Evolutionary conservation across 1,140 invertebrate species (phyloP), one percentile per base, ranked within the genome.

Genomic region (Dryas iulia): DNA sequence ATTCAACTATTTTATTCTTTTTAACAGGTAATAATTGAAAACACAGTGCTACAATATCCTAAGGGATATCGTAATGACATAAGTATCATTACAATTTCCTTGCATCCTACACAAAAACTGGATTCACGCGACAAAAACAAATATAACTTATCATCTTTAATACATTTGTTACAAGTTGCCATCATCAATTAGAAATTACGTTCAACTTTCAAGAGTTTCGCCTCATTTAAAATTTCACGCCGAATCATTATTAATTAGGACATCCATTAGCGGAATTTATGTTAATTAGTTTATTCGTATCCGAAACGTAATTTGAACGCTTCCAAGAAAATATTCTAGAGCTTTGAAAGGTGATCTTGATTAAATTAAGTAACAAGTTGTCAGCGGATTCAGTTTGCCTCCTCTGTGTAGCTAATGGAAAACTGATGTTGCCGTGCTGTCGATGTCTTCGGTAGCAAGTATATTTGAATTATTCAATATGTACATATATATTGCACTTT

Each of bases 341-440:
- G 31, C 30, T 59, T 66, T 66, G 65, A 66, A 59, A 66, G 26
- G 39, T 18, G 58, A 67, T 30, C 66, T 61, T 57, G 58, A 67
- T 61, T 61, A 61, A 67, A 59, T 67, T 60, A 65, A 57, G 54
- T 58, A 47, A 23, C n/a, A 58, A 65, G 23, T 65, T 65, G 54
- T 57, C 63, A 58, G 25, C 5, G 25, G 26, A 62, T 23, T 30
- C 26, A 30, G 56, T 58, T 56, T 58, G 8, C 26, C 56, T 58
- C 14, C 25, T 65, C 31, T 31, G 6, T 0, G 21, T 2, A 11
- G 53, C 63, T 65, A 67, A 67, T 67, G 47, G 65, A 60, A 60
- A 67, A 67, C 11, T 54, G 65, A 60, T 67, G 65, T 67, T 53
- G 33, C 26, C 11, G n/a, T 59, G n/a, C 24, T 26, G 10, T 21